These are phyloP conservation scores for Aspidapion aeneum DNA, from an alignment of 2,888 invertebrate species.

Conservation along the genomic window DNA sequence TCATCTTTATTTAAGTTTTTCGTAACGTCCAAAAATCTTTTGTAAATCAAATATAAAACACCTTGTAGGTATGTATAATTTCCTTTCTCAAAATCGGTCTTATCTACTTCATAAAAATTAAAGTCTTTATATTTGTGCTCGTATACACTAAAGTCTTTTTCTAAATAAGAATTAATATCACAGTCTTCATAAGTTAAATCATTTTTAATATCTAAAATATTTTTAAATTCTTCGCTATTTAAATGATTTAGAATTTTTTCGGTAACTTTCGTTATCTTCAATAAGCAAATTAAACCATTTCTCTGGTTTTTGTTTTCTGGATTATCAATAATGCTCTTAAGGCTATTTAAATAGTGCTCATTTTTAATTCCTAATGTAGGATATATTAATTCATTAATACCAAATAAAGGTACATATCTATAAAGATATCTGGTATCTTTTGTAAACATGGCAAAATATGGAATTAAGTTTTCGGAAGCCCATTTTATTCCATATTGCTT, in stretches of 20 bases:
- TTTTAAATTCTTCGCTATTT: constrained; percentile 27
- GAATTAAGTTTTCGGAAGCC: constrained; percentile 37
- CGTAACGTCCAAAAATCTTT: constrained; percentile 35
- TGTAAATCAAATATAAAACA: constrained; percentile 34
- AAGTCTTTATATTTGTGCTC: constrained; percentile 25
- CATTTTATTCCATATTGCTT: constrained; percentile 43
- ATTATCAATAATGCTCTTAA: constrained; percentile 23
- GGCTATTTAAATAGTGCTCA: constrained; percentile 29
- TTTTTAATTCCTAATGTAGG: constrained; percentile 33
- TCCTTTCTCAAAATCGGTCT: constrained; percentile 22
- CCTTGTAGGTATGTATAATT: constrained; percentile 37
- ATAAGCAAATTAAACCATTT: constrained; percentile 19
- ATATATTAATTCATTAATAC: constrained; percentile 41
- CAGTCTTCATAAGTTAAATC: constrained; percentile 31
- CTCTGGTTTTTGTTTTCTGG: constrained; percentile 20
- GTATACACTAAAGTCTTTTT: constrained; percentile 38
- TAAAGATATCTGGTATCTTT: constrained; percentile 40
- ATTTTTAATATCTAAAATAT: constrained; percentile 25
- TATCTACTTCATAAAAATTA: constrained; percentile 25
- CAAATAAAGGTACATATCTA: constrained; percentile 40
- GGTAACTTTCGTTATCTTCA: constrained; percentile 19
- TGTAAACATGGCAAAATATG: constrained; percentile 35
- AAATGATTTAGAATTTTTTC: constrained; percentile 32
- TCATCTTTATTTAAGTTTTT: constrained; percentile 35
- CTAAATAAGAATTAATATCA: constrained; percentile 38